phyloP scores from a whole-genome alignment of 2,113 vertebrate genomes.

The Entelurus aequoreus region DNA sequence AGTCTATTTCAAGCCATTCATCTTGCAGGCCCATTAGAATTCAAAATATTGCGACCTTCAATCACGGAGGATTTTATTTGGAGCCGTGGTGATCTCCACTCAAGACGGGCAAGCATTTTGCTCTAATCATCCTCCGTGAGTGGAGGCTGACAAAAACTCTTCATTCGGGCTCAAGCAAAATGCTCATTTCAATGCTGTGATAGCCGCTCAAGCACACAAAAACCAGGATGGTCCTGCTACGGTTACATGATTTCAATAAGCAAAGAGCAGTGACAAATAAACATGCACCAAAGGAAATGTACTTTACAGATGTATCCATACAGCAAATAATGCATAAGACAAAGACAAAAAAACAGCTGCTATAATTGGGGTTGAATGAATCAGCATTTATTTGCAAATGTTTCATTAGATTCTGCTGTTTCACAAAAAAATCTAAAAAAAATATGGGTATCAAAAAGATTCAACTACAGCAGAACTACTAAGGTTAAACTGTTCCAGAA shows the following conservation, averaged over 20 bases:
- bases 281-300: too few relatives aligned
- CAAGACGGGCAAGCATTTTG: conserved; percentile 99
- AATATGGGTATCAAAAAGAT: too few relatives aligned
- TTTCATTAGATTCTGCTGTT: too few relatives aligned
- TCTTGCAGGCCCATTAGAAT: conserved; percentile 99
- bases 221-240: conserved; percentile 72
- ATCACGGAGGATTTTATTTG: conserved; percentile 99
- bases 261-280: background rate
- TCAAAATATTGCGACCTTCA: conserved; percentile 99
- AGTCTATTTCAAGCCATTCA: conserved; percentile 99
- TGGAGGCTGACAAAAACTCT: conserved; percentile 99
- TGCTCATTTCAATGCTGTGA: conserved; percentile 98
- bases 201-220: conserved; percentile 90
- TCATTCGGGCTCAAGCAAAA: conserved; percentile 97
- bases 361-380: too few relatives aligned
- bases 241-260: conserved; percentile 68
- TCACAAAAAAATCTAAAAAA: too few relatives aligned
- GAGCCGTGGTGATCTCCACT: conserved; percentile 99
- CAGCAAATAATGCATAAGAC: too few relatives aligned
- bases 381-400: too few relatives aligned
- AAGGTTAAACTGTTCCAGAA: too few relatives aligned
- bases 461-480: too few relatives aligned
- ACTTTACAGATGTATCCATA: too few relatives aligned
- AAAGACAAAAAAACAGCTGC: too few relatives aligned
- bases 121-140: conserved; percentile 99